phyloP scores from a whole-genome alignment of 2,797 vertebrate genomes.

The Acestrorhynchus altus region DNA sequence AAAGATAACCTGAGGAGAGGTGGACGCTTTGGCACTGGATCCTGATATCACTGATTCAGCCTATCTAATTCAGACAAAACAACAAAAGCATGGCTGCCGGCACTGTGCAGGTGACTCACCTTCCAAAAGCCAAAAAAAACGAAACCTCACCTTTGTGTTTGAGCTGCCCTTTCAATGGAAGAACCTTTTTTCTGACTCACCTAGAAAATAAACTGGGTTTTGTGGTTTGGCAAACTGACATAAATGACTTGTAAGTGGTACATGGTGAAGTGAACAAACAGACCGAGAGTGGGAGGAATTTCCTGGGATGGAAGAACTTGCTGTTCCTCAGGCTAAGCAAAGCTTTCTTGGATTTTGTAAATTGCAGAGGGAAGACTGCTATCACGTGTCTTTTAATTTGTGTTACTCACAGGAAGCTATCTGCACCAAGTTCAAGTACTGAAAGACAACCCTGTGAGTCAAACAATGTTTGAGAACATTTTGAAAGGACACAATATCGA shows the following conservation, averaged over 20 bases:
- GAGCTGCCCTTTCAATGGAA: constrained; percentile 26
- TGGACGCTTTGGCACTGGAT: background rate
- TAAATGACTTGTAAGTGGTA: constrained; percentile 17
- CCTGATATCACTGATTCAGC: constrained; percentile 29
- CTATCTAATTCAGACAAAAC: constrained; percentile 42
- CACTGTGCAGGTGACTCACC: constrained; percentile 22
- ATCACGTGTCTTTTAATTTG: constrained; percentile 22
- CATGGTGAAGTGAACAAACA: constrained; percentile 14
- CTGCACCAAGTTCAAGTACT: constrained; percentile 5
- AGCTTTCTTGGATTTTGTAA: background rate
- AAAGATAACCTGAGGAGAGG: constrained; percentile 15
- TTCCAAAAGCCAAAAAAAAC: constrained; percentile 34
- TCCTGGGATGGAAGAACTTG: constrained; percentile 40
- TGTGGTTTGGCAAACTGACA: constrained; percentile 14
- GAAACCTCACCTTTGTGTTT: constrained; percentile 46
- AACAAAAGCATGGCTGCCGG: constrained; percentile 39
- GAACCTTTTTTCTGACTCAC: constrained; percentile 43
- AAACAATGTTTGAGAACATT: constrained; percentile 2
- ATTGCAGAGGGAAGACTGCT: background rate
- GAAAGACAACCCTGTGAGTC: constrained; percentile 28
- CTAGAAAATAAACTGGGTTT: constrained; percentile 19
- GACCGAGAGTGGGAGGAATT: constrained; percentile 12
- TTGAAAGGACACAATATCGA: background rate
- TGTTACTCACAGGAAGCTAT: constrained; percentile 25
- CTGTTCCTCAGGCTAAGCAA: constrained; percentile 21